Percentiles rank a stretch among this genome's conserved stretches.
Conservation (phyloP, 2,888 invertebrate genomes). For the Tinea pellionella region DNA sequence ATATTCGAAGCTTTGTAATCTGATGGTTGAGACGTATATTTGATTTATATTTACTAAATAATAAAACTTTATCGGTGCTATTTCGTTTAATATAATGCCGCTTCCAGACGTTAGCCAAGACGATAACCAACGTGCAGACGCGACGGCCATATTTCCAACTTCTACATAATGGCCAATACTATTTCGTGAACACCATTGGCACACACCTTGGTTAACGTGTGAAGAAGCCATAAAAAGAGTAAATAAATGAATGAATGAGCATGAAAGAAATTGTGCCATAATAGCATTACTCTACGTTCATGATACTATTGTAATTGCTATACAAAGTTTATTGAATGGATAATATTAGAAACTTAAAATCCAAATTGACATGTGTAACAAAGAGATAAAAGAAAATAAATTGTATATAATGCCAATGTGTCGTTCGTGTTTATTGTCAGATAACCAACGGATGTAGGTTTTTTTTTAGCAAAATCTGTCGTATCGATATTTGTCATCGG, state of each 20-base stretch:
- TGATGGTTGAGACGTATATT: constrained; percentile 27
- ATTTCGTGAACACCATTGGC: too few relatives aligned
- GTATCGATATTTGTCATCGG: constrained; percentile 6
- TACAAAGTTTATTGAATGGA: not conserved
- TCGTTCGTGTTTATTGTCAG: not conserved
- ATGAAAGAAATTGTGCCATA: too few relatives aligned
- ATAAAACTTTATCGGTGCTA: not conserved
- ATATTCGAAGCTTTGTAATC: constrained; percentile 43
- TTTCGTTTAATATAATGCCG: not conserved
- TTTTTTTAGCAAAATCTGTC: constrained; percentile 10
- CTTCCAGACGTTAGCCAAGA: too few relatives aligned
- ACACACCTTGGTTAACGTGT: too few relatives aligned
- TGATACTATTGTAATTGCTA: not conserved
- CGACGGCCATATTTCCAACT: too few relatives aligned
- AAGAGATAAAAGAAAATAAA: constrained; percentile 2
- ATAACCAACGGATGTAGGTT: constrained; percentile 6
- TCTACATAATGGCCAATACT: too few relatives aligned
- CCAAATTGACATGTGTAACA: not conserved
- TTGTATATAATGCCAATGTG: not conserved
- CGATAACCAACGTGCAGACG: too few relatives aligned
- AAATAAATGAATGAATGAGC: too few relatives aligned
- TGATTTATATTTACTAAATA: not conserved
- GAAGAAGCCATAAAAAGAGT: too few relatives aligned
- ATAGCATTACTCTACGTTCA: not conserved
- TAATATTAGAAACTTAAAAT: not conserved